Percentiles rank a stretch among this genome's conserved stretches.
Evolutionary conservation across 64 coral and sea anemone genomes (phyloP).

Genomic region (Stylophora pistillata): DNA sequence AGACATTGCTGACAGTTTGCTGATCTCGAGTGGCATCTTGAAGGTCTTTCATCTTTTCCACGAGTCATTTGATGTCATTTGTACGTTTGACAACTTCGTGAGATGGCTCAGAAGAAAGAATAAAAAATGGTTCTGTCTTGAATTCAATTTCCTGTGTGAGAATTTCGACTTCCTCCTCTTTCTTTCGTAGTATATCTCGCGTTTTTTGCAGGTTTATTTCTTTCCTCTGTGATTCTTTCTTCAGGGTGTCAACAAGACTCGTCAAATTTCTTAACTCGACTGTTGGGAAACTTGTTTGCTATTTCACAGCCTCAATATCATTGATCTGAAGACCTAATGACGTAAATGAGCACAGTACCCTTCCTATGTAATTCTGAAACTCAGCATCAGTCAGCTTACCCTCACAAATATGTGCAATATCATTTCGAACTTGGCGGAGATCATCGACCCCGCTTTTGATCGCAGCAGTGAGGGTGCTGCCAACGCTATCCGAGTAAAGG

Average conservation of each 20-base stretch:
- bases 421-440: constrained; percentile 34
- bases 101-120: not conserved
- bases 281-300: constrained; percentile 48
- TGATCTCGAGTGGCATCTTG: not conserved
- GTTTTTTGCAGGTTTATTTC: not conserved
- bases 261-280: not conserved
- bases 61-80: constrained; percentile 5
- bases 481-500: constrained; percentile 25
- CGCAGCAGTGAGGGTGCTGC: not conserved
- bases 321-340: constrained; percentile 7
- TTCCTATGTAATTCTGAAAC: not conserved
- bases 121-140: not conserved
- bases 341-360: constrained; percentile 8
- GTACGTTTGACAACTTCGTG: not conserved
- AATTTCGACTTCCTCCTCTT: not conserved
- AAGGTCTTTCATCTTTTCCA: constrained; percentile 8
- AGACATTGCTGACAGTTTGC: not conserved
- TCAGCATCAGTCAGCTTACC: constrained; percentile 23
- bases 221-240: not conserved
- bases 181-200: not conserved
- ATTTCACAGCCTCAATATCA: constrained; percentile 21
- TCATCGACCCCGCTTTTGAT: not conserved
- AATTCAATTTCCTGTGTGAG: not conserved
- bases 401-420: constrained; percentile 3
- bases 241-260: not conserved